Evolutionary conservation across 2,113 vertebrate species (phyloP).

Genomic region (Eclectus roratus): DNA sequence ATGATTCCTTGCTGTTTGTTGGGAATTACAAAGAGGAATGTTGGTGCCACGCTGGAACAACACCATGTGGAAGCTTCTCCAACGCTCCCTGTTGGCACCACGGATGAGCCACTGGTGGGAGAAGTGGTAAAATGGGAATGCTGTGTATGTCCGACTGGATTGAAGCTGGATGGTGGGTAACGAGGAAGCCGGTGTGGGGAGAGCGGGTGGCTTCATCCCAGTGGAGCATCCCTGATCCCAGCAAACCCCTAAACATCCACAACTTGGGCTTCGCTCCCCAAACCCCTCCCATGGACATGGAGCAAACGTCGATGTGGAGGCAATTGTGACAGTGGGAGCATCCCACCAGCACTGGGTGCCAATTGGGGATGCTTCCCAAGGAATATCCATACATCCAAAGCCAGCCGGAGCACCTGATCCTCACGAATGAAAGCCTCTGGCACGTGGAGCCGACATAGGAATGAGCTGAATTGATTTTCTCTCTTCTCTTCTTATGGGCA

Average conservation of each 20-base stretch:
- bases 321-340: rapidly evolving
- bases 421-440: rapidly evolving
- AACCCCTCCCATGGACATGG: rapidly evolving
- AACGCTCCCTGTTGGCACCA: not conserved
- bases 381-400: not conserved
- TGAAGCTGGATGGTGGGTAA: not conserved
- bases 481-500: not conserved
- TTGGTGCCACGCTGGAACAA: rapidly evolving
- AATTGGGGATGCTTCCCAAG: rapidly evolving
- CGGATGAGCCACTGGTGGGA: not conserved
- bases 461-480: not conserved
- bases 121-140: not conserved
- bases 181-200: not conserved
- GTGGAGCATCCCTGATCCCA: not conserved
- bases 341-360: rapidly evolving
- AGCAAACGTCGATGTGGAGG: rapidly evolving
- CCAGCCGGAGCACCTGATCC: not conserved
- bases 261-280: not conserved
- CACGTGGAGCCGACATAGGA: not conserved
- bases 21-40: not conserved
- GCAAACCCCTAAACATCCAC: too few relatives aligned
- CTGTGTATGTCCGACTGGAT: rapidly evolving
- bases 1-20: rapidly evolving
- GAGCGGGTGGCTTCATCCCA: not conserved
- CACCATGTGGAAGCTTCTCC: not conserved